These are phyloP conservation scores for Taxidea taxus DNA, from an alignment of 2,113 vertebrate genomes.

Conservation along the genomic window DNA sequence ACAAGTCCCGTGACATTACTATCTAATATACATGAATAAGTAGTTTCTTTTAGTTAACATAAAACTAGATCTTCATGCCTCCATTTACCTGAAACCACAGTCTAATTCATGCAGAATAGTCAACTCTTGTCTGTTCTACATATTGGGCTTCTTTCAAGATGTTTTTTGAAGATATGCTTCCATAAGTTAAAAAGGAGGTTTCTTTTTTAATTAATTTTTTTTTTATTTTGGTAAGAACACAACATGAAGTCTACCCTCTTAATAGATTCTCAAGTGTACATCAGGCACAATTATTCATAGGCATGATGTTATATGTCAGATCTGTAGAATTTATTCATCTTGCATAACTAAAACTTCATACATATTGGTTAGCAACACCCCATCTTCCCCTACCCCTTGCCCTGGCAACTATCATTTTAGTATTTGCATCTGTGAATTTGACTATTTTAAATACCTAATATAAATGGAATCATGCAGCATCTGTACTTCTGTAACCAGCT, in stretches of 20 bases:
- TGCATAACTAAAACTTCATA: background rate
- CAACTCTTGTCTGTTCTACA: background rate
- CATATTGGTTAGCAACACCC: background rate
- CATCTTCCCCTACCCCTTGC: background rate
- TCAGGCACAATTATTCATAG: background rate
- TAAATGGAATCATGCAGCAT: background rate
- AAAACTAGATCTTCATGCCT: background rate
- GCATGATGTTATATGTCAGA: background rate
- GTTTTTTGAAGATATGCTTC: background rate
- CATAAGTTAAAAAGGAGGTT: background rate
- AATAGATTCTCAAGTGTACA: background rate
- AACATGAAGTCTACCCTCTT: background rate
- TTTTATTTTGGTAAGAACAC: background rate
- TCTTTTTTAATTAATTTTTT: background rate
- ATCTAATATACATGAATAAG: background rate
- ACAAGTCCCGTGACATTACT: background rate
- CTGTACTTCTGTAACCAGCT: background rate
- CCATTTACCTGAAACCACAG: background rate
- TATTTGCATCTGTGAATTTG: background rate
- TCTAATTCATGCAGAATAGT: background rate
- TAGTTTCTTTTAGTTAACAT: background rate
- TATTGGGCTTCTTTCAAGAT: background rate
- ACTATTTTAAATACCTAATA: background rate
- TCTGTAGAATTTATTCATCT: background rate
- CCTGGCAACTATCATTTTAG: background rate